These are phyloP conservation scores for Ectemnius lituratus DNA, from an alignment of 2,888 invertebrate species.

Conservation along the genomic window DNA sequence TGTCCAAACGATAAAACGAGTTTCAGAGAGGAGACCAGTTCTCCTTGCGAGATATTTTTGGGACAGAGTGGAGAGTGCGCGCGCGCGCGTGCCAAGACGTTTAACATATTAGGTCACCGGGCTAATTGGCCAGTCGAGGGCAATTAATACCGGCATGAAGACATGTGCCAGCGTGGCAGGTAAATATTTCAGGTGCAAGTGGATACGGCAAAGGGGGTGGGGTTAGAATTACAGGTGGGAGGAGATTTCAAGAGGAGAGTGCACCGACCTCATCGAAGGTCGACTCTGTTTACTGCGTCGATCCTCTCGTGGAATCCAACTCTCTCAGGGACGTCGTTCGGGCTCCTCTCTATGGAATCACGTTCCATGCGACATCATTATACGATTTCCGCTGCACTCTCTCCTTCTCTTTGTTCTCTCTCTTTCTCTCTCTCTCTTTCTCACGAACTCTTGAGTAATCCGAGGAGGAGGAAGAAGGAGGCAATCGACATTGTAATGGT, in stretches of 20 bases:
- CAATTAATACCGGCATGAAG: background rate
- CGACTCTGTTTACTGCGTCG: constrained; percentile 49
- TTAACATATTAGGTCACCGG: background rate
- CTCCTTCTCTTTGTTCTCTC: too few relatives aligned
- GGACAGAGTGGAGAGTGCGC: too few relatives aligned
- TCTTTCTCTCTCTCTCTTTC: too few relatives aligned
- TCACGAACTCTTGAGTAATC: too few relatives aligned
- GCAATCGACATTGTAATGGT: too few relatives aligned
- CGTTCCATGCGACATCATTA: background rate
- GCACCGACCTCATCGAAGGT: constrained; percentile 57
- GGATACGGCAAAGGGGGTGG: constrained; percentile 33
- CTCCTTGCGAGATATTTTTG: too few relatives aligned
- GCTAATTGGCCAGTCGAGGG: background rate
- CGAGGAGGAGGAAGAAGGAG: too few relatives aligned
- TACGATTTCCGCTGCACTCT: too few relatives aligned
- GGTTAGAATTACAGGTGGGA: constrained; percentile 30
- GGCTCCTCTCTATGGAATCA: background rate
- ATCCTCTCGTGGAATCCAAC: constrained; percentile 37
- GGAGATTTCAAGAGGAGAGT: constrained; percentile 11
- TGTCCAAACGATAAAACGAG: too few relatives aligned
- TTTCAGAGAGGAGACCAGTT: too few relatives aligned
- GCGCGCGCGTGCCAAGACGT: too few relatives aligned
- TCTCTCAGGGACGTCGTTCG: constrained; percentile 23
- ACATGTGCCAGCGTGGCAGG: background rate
- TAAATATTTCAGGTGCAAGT: constrained; percentile 20